Conservation (phyloP, 2,888 invertebrate genomes). For the Nephrotoma flavescens region DNA sequence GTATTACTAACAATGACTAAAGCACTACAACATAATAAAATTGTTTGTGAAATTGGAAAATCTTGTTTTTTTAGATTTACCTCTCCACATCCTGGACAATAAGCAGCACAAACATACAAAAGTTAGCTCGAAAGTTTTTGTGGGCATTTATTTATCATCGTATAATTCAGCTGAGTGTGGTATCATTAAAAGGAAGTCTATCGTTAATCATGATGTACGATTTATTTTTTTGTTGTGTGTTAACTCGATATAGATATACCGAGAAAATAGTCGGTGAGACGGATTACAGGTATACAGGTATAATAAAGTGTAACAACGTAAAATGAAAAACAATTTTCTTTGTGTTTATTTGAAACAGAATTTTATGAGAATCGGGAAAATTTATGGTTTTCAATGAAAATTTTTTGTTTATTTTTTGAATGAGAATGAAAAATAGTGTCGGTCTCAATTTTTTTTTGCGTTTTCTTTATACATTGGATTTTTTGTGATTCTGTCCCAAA, state of each 20-base stretch:
- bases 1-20: neutral
- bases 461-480: neutral
- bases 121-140: neutral
- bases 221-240: neutral
- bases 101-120: neutral
- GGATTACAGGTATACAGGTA: neutral
- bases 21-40: neutral
- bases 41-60: neutral
- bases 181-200: neutral
- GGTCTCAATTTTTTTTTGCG: neutral
- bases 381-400: neutral
- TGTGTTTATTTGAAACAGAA: neutral
- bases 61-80: neutral
- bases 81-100: neutral
- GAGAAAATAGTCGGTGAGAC: neutral
- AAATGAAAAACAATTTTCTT: neutral
- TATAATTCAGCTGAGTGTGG: neutral
- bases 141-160: neutral
- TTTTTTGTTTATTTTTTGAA: neutral
- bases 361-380: neutral
- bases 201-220: neutral
- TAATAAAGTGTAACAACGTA: neutral
- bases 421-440: neutral
- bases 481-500: neutral
- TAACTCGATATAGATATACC: neutral